phyloP scores from a whole-genome alignment of 2,113 vertebrate species.

The Phalacrocorax pelagicus region DNA sequence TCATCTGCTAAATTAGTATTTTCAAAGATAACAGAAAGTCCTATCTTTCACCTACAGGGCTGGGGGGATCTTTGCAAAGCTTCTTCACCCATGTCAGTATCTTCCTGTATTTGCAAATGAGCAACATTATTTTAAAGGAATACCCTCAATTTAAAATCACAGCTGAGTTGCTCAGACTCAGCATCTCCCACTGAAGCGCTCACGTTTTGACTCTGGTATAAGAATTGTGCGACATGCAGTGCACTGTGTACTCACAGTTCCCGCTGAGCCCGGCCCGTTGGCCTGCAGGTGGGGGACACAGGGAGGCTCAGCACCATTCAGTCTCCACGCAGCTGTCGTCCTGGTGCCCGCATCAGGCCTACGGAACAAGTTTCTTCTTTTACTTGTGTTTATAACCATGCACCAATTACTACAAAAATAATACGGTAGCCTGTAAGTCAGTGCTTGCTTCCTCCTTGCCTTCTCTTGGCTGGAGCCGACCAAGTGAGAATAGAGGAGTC shows the following conservation, averaged over 20 bases:
- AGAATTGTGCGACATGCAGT: fast-evolving
- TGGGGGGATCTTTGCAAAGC: background rate
- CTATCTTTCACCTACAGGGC: background rate
- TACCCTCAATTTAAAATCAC: background rate
- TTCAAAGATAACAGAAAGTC: slow-evolving; percentile 15
- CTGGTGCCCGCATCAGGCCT: background rate
- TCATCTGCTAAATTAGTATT: slow-evolving; percentile 23
- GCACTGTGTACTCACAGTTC: background rate
- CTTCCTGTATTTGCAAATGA: background rate
- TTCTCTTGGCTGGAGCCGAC: background rate
- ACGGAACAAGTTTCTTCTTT: background rate
- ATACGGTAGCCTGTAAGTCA: background rate
- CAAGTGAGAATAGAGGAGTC: background rate
- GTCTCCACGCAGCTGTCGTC: background rate
- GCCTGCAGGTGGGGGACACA: background rate
- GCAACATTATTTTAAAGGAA: background rate
- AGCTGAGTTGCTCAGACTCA: background rate
- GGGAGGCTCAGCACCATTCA: background rate
- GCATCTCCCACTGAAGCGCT: fast-evolving
- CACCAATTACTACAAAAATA: background rate
- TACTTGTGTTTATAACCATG: background rate
- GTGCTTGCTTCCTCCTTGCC: background rate
- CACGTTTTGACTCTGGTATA: background rate
- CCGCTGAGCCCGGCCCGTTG: fast-evolving
- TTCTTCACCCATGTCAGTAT: background rate